Percentiles rank a stretch among this genome's conserved stretches.
phyloP scores from a whole-genome alignment of 2,888 invertebrate species.

The Isotomurus palustris region DNA sequence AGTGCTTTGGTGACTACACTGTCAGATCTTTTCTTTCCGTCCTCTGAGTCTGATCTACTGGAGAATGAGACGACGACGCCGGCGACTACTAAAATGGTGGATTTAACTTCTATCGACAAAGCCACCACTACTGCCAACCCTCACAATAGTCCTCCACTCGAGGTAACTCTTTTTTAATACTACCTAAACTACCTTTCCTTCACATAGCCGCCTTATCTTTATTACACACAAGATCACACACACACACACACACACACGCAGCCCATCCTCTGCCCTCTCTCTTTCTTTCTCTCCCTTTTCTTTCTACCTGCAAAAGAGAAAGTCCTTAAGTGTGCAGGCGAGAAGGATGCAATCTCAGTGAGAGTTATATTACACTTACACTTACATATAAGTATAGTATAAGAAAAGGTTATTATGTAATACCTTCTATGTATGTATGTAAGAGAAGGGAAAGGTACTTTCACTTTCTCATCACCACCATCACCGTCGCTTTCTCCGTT shows the following conservation, averaged over 20 bases:
- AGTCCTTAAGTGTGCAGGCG: too few relatives aligned
- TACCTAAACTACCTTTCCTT: background rate
- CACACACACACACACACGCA: background rate
- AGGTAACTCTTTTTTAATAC: constrained; percentile 24
- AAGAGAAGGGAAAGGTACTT: too few relatives aligned
- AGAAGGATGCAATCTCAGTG: too few relatives aligned
- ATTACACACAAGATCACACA: background rate
- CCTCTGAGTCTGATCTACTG: constrained; percentile 31
- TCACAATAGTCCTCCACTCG: constrained; percentile 37
- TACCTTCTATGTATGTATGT: too few relatives aligned
- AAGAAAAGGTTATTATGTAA: too few relatives aligned
- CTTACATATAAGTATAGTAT: too few relatives aligned
- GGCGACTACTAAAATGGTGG: constrained; percentile 20
- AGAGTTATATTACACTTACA: too few relatives aligned
- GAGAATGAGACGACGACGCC: constrained; percentile 42
- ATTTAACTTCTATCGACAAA: constrained; percentile 11
- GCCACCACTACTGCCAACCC: constrained; percentile 22
- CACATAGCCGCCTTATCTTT: background rate
- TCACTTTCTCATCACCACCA: too few relatives aligned
- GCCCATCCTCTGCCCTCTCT: background rate
- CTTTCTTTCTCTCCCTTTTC: too few relatives aligned
- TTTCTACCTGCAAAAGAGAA: too few relatives aligned
- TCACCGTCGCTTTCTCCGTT: too few relatives aligned
- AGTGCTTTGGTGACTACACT: constrained; percentile 26
- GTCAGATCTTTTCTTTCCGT: constrained; percentile 35